These are phyloP conservation scores for Stegostoma tigrinum DNA, from an alignment of 2,113 vertebrate species.

Conservation along the genomic window DNA sequence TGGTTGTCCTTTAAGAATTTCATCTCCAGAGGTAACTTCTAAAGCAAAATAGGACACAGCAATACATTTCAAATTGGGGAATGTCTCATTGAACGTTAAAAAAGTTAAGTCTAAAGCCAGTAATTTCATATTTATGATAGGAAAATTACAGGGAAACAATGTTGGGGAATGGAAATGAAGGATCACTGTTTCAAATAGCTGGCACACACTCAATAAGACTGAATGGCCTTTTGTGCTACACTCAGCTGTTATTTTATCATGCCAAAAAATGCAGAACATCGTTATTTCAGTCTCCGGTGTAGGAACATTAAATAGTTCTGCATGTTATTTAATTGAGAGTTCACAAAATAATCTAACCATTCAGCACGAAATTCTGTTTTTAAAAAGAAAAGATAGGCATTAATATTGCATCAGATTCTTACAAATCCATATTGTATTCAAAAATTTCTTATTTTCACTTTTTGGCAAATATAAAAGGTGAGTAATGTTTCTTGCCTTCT, in stretches of 20 bases:
- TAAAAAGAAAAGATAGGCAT: neutral
- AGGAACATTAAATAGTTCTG: neutral
- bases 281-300: neutral
- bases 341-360: neutral
- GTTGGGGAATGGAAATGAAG: neutral
- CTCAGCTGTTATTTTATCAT: neutral
- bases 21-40: constrained; percentile 76
- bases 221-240: neutral
- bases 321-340: neutral
- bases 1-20: constrained; percentile 68
- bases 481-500: neutral
- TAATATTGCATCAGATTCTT: neutral
- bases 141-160: neutral
- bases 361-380: neutral
- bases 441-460: neutral
- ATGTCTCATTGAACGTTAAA: neutral
- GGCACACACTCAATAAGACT: neutral
- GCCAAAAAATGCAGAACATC: neutral
- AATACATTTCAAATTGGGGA: neutral
- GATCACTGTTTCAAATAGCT: neutral
- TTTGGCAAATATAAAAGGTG: neutral
- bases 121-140: neutral
- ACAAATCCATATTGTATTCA: neutral
- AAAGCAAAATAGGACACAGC: neutral
- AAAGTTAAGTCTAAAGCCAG: neutral